Base-by-base conservation (phyloP, 2,113 vertebrate species). In the Trachemys scripta region DNA sequence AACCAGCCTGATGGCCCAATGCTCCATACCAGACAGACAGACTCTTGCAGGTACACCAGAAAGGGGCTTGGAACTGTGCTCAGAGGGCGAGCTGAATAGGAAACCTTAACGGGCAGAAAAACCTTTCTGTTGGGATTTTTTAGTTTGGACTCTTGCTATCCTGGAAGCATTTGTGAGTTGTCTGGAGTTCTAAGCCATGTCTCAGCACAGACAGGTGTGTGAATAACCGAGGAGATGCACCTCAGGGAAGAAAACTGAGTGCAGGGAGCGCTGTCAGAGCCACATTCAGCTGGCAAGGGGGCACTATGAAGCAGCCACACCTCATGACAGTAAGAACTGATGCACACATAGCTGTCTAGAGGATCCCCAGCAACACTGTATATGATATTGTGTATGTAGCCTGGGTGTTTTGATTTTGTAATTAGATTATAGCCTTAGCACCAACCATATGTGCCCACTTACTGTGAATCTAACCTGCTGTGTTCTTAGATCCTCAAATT, bases 381-480 rank as follows among this genome's bases (percentile, higher is more conserved):
- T 50, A 47, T 9, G 0, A 0, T 10, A 0, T 65, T 1, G 0
- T 3, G 1, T 2, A 7, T 19, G 72, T 9, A 5, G 27, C 25
- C 47, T 42, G 57, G 50, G 2, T 57, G n/a, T 10, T 72, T 16
- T 2, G 2, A 6, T 22, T 91, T 84, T 0, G 0, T 47, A 53
- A 0, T 4, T 7, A 51, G 1, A 3, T 2, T 9, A 31, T 2
- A 24, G 13, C 4, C 88, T 84, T 51, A 83, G 42, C 65, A 27
- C 31, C 78, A 75, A 84, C 11, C 92, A 83, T 14, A 42, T 78
- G 53, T 76, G 81, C 56, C 88, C 25, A 0, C 4, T 72, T 56
- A 4, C 84, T 75, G 69, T 22, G 49, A 16, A 88, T 91, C 38
- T 94, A 62, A 25, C 79, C 38, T 82, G 0, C 54, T 90, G 45